Evolutionary conservation across 2,888 invertebrate species (phyloP).

Genomic region (Stegana nigrithorax): DNA sequence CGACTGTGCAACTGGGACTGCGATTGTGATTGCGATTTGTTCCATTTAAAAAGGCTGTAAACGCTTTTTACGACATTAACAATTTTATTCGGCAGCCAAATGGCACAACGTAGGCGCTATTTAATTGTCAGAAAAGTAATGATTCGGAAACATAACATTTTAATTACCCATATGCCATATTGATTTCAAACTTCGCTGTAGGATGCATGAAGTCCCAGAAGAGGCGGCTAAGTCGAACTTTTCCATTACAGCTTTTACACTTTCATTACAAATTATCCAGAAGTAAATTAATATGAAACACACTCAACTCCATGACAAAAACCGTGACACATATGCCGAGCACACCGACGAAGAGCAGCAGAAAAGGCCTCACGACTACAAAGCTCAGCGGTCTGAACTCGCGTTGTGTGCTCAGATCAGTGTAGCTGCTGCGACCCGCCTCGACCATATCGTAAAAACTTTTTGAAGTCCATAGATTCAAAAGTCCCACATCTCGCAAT

Average conservation of each 20-base stretch:
- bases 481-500: constrained; percentile 28
- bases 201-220: too few relatives aligned
- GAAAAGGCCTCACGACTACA: constrained; percentile 20
- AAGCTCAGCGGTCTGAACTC: too few relatives aligned
- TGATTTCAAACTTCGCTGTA: too few relatives aligned
- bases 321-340: neutral
- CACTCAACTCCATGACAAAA: constrained; percentile 35
- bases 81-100: too few relatives aligned
- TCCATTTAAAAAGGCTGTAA: too few relatives aligned
- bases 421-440: constrained; percentile 9
- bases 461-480: neutral
- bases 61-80: too few relatives aligned
- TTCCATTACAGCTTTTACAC: too few relatives aligned
- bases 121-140: too few relatives aligned
- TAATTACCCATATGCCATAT: too few relatives aligned
- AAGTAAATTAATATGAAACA: constrained; percentile 27
- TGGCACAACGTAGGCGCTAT: neutral
- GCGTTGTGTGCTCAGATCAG: constrained; percentile 17
- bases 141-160: too few relatives aligned
- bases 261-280: constrained; percentile 24
- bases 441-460: constrained; percentile 25
- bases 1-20: too few relatives aligned
- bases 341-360: neutral
- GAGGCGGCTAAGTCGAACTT: too few relatives aligned
- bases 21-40: neutral